These are phyloP conservation scores for Anguilla marmorata DNA, from an alignment of 2,797 vertebrate species.

Conservation along the genomic window DNA sequence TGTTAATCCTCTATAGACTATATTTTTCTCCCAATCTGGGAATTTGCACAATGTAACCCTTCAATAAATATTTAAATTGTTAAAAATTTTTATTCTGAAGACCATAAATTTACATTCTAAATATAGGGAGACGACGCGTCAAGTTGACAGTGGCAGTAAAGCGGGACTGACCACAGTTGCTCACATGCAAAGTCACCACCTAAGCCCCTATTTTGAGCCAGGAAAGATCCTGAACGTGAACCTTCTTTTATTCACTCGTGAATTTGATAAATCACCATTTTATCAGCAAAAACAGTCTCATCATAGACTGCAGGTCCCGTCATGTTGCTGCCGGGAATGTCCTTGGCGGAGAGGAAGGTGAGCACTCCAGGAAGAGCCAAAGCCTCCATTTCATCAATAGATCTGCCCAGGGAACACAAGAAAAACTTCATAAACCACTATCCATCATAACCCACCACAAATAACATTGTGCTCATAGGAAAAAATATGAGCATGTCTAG, in stretches of 20 bases:
- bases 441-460: neutral
- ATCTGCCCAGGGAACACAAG: conserved; percentile 59
- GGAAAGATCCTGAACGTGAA: neutral
- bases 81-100: no score
- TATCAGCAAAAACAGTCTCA: conserved; percentile 81
- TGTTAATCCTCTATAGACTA: no score
- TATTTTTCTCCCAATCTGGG: no score
- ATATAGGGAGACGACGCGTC: no score
- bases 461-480: neutral
- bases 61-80: no score
- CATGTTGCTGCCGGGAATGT: conserved; percentile 83
- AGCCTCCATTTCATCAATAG: conserved; percentile 76
- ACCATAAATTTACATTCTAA: no score
- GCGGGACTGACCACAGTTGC: no score
- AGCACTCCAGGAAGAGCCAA: conserved; percentile 78
- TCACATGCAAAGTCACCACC: no score
- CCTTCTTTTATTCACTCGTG: neutral
- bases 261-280: conserved; percentile 65
- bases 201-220: no score
- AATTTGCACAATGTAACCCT: no score
- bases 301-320: conserved; percentile 74
- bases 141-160: no score
- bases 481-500: neutral
- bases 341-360: conserved; percentile 76
- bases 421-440: conserved; percentile 64